Base-by-base conservation (phyloP, 2,113 vertebrate genomes). In the Trichomycterus rosablanca region DNA sequence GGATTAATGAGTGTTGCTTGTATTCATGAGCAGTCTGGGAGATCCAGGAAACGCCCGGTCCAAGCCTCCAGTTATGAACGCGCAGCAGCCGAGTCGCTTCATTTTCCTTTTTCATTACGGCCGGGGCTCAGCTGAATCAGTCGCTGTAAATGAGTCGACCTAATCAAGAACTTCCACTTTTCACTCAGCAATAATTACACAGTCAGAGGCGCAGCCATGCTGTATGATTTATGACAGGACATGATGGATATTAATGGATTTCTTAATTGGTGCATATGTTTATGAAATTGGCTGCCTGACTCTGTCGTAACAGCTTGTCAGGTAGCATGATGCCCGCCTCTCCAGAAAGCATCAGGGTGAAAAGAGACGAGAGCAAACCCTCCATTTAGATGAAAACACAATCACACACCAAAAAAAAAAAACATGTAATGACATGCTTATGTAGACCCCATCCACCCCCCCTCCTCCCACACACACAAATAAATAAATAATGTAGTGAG, bases 211-310 rank as follows among this genome's bases (percentile, higher is more conserved):
- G 68, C 50, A 57, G 78, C 28, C 75, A 75, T 71, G 76, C 71
- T 78, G 74, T 81, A 78, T 81, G 80, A 85, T 87, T 86, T 81
- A 84, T 85, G 80, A 80, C 79, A 80, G 75, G 79, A 78, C 76
- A 81, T 83, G 82, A 85, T 80, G 72, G 81, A 83, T 84, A 85
- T 86, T 87, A 87, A 86, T 86, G 81, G 83, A 75, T 84, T 85
- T 83, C 80, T 74, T 85, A 85, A 88, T 83, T 83, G 76, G 68
- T 80, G 79, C 77, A 81, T 81, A 78, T 84, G 79, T 80, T 86
- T 83, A 82, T 81, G 77, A 81, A 83, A 81, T 80, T 75, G 75
- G 63, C 74, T 82, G 73, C 74, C 75, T 81, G 67, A 43, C 52
- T 71, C 34, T 77, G 74, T 75, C 76, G 75, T 59, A 58, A 63